Evolutionary conservation across 2,888 invertebrate species (phyloP).

Genomic region (Lithophane semibrunnea): DNA sequence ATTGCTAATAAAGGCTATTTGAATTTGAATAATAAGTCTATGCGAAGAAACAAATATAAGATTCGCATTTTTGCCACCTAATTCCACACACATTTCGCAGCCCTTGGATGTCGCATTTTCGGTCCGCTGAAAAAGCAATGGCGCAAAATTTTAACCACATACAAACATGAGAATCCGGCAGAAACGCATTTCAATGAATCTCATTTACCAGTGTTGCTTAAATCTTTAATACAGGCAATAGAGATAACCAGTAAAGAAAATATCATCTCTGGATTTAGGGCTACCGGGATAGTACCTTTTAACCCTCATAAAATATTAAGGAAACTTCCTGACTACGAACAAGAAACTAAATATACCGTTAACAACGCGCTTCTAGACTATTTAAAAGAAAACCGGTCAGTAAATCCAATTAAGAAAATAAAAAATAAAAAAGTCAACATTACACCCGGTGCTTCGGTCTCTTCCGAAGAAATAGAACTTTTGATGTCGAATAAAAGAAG

Average conservation of each 20-base stretch:
- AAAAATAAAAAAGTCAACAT: too few relatives aligned
- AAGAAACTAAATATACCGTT: slow-evolving; percentile 39
- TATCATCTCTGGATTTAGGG: slow-evolving; percentile 43
- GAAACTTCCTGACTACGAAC: slow-evolving; percentile 46
- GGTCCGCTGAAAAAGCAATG: too few relatives aligned
- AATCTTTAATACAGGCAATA: slow-evolving; percentile 37
- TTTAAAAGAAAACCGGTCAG: too few relatives aligned
- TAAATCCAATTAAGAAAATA: too few relatives aligned
- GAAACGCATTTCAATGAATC: slow-evolving; percentile 30
- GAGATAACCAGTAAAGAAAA: slow-evolving; percentile 46
- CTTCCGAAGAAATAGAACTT: too few relatives aligned
- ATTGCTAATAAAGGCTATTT: too few relatives aligned
- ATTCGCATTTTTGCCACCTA: slow-evolving; percentile 37
- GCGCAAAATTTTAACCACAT: too few relatives aligned
- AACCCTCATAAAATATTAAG: slow-evolving; percentile 46
- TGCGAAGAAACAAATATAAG: background rate
- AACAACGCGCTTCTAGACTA: too few relatives aligned
- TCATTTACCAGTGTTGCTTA: slow-evolving; percentile 35
- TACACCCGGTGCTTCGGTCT: too few relatives aligned
- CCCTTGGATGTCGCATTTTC: slow-evolving; percentile 4
- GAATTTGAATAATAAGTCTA: too few relatives aligned
- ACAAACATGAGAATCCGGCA: slow-evolving; percentile 25
- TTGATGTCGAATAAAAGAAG: too few relatives aligned
- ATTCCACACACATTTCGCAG: slow-evolving; percentile 39
- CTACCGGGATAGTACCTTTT: slow-evolving; percentile 51